Evolutionary conservation across 2,797 vertebrate species (phyloP).

Genomic region (Fratercula arctica): DNA sequence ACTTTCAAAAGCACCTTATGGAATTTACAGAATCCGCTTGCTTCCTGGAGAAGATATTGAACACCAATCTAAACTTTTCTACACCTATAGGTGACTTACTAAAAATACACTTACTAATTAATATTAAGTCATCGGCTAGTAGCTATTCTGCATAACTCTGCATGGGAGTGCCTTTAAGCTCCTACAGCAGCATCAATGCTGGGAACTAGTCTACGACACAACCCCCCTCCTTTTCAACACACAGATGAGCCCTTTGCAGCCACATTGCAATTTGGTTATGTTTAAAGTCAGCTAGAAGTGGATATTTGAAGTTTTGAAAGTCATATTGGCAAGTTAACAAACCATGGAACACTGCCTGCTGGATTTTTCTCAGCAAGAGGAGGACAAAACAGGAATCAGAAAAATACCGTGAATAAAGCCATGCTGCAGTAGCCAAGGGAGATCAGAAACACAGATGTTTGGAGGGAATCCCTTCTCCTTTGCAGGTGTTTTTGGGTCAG

Average conservation of each 20-base stretch:
- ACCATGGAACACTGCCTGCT: background rate
- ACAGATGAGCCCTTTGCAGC: background rate
- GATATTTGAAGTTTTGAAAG: background rate
- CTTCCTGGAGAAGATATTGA: background rate
- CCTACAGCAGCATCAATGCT: background rate
- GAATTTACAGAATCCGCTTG: background rate
- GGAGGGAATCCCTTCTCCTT: background rate
- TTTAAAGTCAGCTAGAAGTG: background rate
- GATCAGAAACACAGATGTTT: background rate
- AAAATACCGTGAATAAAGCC: background rate
- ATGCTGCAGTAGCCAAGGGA: background rate
- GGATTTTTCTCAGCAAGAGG: background rate
- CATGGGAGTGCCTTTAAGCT: background rate
- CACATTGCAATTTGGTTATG: background rate
- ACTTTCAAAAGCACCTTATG: background rate
- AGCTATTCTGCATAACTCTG: background rate
- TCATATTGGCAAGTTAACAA: background rate
- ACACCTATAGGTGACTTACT: rapidly evolving
- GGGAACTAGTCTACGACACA: background rate
- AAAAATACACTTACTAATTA: background rate
- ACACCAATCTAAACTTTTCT: background rate
- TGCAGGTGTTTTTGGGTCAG: background rate
- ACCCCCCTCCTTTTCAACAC: rapidly evolving
- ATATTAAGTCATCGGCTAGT: background rate
- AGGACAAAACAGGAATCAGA: background rate